Conservation (phyloP, 1,140 invertebrate genomes). For the Aphis gossypii region DNA sequence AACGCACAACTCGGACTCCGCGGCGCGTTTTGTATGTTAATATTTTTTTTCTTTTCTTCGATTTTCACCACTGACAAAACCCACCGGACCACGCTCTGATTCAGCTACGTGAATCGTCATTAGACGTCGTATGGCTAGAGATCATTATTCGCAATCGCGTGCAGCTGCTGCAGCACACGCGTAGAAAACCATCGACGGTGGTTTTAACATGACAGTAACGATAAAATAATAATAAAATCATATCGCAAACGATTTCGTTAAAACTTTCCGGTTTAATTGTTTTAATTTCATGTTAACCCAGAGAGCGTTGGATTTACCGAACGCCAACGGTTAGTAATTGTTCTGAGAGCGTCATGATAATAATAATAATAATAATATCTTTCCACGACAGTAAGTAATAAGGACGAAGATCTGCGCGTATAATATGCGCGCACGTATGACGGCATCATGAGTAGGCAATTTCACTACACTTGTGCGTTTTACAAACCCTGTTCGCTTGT, state of each 20-base stretch:
- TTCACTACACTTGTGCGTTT: neutral
- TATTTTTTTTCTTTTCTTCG: too few relatives aligned
- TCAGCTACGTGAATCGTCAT: neutral
- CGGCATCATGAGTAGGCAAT: slow-evolving; percentile 33
- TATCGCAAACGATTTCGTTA: neutral
- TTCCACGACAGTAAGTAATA: neutral
- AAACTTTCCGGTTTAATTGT: slow-evolving; percentile 31
- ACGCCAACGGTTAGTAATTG: neutral
- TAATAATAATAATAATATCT: neutral
- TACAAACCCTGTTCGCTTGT: neutral
- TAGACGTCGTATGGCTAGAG: neutral
- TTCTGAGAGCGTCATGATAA: neutral
- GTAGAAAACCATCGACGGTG: neutral
- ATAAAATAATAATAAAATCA: slow-evolving; percentile 16
- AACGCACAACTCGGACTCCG: too few relatives aligned
- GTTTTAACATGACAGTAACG: neutral
- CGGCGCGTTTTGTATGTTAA: too few relatives aligned
- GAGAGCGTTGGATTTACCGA: neutral
- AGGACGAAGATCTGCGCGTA: neutral
- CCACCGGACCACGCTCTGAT: too few relatives aligned
- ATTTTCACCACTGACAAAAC: neutral
- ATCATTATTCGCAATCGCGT: neutral
- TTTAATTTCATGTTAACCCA: neutral
- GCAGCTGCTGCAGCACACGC: neutral
- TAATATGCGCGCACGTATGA: neutral